These are phyloP conservation scores for Vireo altiloquus DNA, from an alignment of 2,113 vertebrate genomes.

Conservation along the genomic window DNA sequence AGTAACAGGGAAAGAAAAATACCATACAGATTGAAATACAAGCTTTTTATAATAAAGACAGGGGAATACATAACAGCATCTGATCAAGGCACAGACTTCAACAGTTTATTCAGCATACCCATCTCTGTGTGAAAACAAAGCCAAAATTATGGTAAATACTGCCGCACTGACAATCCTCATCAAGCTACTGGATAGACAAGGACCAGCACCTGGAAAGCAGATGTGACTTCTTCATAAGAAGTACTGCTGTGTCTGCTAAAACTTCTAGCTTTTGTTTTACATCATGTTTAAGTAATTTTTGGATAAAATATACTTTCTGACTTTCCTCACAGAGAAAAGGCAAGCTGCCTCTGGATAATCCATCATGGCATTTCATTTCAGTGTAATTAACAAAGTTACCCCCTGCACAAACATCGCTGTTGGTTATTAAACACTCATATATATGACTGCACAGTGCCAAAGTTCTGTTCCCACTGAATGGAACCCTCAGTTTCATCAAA, in stretches of 20 bases:
- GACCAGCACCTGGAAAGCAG: background rate
- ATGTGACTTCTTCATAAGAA: background rate
- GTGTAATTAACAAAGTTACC: background rate
- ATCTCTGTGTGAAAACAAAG: background rate
- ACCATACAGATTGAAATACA: background rate
- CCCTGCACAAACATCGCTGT: background rate
- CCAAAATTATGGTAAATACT: background rate
- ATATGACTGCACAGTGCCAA: background rate
- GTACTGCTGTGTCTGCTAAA: background rate
- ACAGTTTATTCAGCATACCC: background rate
- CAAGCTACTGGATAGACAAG: background rate
- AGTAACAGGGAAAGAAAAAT: background rate
- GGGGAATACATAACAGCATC: rapidly evolving
- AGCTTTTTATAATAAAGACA: background rate
- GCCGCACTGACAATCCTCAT: background rate
- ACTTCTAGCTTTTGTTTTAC: background rate
- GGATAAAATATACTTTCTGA: background rate
- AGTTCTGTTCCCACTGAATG: background rate
- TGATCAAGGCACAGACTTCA: background rate
- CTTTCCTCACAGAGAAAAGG: background rate
- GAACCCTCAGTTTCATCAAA: background rate
- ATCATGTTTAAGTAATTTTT: background rate
- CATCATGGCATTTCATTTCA: background rate
- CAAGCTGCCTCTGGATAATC: background rate
- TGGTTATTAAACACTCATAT: background rate